Percentiles rank a stretch among this genome's conserved stretches.
Conservation (phyloP, 2,113 vertebrate genomes). For the Rhinolophus sinicus region DNA sequence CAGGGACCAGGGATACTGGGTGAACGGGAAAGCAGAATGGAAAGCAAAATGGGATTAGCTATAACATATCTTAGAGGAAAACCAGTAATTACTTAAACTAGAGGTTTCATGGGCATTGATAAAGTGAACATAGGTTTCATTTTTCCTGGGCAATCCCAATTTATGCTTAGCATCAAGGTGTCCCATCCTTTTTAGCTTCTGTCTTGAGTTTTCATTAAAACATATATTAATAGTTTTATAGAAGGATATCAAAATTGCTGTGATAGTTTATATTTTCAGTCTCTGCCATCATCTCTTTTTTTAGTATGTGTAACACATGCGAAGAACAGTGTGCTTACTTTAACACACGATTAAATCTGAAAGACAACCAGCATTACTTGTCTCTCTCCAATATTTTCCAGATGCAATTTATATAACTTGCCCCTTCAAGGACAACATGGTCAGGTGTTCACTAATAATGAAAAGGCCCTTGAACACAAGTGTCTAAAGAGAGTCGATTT, state of each 20-base stretch:
- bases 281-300: background rate
- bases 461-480: conserved; percentile 23
- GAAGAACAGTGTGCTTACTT: background rate
- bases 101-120: background rate
- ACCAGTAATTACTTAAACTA: background rate
- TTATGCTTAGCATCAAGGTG: background rate
- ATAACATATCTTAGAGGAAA: background rate
- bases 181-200: background rate
- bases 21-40: background rate
- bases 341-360: conserved; percentile 45
- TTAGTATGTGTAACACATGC: background rate
- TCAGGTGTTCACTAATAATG: background rate
- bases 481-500: background rate
- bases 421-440: background rate
- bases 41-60: background rate
- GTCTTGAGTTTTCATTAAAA: background rate
- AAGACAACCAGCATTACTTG: background rate
- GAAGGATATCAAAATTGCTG: background rate
- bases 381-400: background rate
- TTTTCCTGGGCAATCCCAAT: background rate
- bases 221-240: background rate
- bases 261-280: background rate
- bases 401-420: background rate
- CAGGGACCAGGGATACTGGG: background rate
- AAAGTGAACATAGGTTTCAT: background rate